Conservation (phyloP, 2,888 invertebrate species). For the Rhamnusium bicolor region DNA sequence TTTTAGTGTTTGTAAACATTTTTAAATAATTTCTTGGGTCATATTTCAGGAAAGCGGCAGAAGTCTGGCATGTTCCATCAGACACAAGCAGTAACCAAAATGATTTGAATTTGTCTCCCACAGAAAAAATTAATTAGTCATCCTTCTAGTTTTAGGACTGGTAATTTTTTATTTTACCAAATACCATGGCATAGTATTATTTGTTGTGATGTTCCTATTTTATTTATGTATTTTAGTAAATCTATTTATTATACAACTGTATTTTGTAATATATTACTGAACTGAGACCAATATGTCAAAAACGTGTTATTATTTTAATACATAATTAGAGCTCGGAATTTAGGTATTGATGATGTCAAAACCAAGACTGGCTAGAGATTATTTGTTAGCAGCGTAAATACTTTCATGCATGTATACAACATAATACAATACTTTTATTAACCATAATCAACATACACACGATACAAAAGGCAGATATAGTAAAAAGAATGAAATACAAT, state of each 20-base stretch:
- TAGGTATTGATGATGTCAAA: too few species aligned
- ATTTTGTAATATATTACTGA: constrained; percentile 4
- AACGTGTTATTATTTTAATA: not conserved
- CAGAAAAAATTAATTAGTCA: constrained; percentile 41
- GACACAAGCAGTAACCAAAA: constrained; percentile 26
- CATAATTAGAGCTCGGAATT: too few species aligned
- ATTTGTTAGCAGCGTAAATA: too few species aligned
- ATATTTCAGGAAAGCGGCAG: constrained; percentile 49
- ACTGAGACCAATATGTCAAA: not conserved
- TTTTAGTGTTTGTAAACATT: not conserved
- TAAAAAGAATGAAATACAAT: too few species aligned
- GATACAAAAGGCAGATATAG: too few species aligned
- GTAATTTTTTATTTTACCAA: not conserved
- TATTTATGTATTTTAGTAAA: constrained; percentile 20
- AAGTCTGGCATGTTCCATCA: constrained; percentile 46
- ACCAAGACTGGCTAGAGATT: too few species aligned
- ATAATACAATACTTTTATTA: too few species aligned
- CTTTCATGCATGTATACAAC: too few species aligned
- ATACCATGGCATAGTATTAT: not conserved
- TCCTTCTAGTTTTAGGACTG: not conserved
- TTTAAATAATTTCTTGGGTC: not conserved
- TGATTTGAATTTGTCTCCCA: constrained; percentile 23
- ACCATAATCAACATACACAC: too few species aligned
- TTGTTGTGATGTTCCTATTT: not conserved
- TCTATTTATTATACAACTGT: not conserved